These are phyloP conservation scores for Oscarella lobularis DNA, from an alignment of 37 sponge, comb jelly and placozoan genomes.

Conservation along the genomic window DNA sequence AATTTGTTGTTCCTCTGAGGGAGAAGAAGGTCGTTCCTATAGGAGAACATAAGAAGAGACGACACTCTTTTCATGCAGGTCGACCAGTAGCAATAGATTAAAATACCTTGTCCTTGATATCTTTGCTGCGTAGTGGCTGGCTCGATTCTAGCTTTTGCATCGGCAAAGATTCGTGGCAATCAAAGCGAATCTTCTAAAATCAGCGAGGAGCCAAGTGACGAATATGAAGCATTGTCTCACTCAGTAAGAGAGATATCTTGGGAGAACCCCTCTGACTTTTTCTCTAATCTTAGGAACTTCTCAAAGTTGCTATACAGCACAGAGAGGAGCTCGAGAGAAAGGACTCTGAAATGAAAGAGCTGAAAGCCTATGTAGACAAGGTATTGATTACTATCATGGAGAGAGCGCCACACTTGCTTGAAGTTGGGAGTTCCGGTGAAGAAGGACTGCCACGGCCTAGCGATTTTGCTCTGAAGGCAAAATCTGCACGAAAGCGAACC, in stretches of 20 bases:
- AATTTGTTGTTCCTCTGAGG: too few relatives aligned
- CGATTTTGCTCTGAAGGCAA: too few relatives aligned
- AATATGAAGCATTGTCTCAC: not conserved
- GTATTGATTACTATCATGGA: not conserved
- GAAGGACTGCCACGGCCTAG: not conserved
- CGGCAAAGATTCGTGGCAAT: not conserved
- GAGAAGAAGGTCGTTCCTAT: too few relatives aligned
- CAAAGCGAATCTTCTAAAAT: not conserved
- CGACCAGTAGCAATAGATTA: not conserved
- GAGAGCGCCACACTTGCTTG: not conserved
- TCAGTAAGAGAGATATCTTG: not conserved
- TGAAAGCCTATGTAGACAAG: not conserved
- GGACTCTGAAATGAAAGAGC: not conserved
- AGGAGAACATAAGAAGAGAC: not conserved
- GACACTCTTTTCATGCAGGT: constrained; percentile 1
- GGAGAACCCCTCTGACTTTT: not conserved
- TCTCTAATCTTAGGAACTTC: not conserved
- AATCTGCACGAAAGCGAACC: too few relatives aligned
- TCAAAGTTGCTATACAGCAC: not conserved
- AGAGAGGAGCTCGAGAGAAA: not conserved
- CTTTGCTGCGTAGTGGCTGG: not conserved
- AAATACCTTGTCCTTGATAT: not conserved
- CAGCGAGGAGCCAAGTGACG: not conserved
- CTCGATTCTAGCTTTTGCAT: not conserved
- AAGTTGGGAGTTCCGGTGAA: too few relatives aligned